Evolutionary conservation across 1,140 invertebrate species (phyloP), one percentile per base, ranked within the genome.

Genomic region (Prorops nasuta): DNA sequence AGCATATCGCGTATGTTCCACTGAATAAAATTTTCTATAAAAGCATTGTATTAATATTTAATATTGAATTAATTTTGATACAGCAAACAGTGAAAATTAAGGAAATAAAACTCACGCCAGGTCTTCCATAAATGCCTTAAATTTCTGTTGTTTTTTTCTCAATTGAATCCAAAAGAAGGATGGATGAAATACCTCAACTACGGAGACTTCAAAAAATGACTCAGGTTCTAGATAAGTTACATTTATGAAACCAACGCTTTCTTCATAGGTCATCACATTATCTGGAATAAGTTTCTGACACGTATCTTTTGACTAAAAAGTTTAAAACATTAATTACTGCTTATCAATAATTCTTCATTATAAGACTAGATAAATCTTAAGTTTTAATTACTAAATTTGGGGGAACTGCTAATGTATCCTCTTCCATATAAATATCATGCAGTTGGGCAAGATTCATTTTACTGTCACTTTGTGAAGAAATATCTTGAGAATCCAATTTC

Each of bases 151-250:
- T 10, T 63, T 65, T 31, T 63, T 54, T 1, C 53, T 19, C 9
- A 67, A 51, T 6, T 61, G 58, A 37, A 76, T 51, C 75, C 75
- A 77, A 28, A 77, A 77, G 24, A 76, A 74, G 0, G 64, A 66
- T 3, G 74, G 74, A 32, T 64, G 63, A 36, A 71, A 76, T 4
- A 70, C 59, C 44, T 72, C 72, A 9, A 60, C 43, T 39, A 74
- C 22, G 19, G 56, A 28, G 22, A 62, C 41, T 38, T 69, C 55
- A 19, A 67, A 39, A 20, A 49, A 56, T 21, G 44, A 43, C 8
- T 58, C 21, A 2, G 32, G 16, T 3, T 44, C 31, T 10, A 70
- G 48, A 17, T 60, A 41, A 12, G 24, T 37, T 3, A 75, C 62
- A 2, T 14, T 40, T 34, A 73, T 49, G 20, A 64, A 58, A 1